Evolutionary conservation across 2,888 invertebrate genomes (phyloP).

Genomic region (Drosophila buzzatii): DNA sequence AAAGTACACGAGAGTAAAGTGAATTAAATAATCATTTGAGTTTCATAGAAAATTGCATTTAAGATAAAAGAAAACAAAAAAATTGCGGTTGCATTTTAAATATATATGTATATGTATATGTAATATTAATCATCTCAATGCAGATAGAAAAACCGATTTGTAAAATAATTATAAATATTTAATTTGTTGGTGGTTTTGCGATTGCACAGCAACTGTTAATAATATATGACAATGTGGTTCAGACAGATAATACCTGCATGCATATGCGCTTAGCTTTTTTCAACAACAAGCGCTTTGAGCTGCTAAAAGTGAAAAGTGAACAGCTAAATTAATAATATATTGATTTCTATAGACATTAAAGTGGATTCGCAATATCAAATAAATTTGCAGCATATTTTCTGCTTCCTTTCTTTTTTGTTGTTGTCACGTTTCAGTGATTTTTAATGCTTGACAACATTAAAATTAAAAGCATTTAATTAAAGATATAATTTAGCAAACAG

Average conservation of each 20-base stretch:
- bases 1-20: conserved; percentile 30
- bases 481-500: conserved; percentile 65
- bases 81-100: conserved; percentile 20
- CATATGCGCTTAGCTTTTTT: background rate
- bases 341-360: conserved; percentile 10
- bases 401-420: background rate
- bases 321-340: background rate
- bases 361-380: conserved; percentile 3
- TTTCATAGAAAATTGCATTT: conserved; percentile 12
- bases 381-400: conserved; percentile 11
- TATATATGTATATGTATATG: conserved; percentile 12
- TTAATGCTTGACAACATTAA: conserved; percentile 56
- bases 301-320: background rate
- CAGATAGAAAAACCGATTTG: conserved; percentile 41
- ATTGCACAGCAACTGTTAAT: conserved; percentile 61
- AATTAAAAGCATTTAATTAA: conserved; percentile 77
- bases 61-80: conserved; percentile 4
- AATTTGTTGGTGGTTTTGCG: conserved; percentile 68
- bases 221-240: conserved; percentile 71
- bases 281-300: background rate
- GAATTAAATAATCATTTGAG: conserved; percentile 50
- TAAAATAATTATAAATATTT: conserved; percentile 79
- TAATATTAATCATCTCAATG: conserved; percentile 35
- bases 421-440: conserved; percentile 38
- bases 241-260: conserved; percentile 44